Conservation (phyloP, 2,797 vertebrate species). For the Eurystomus glaucurus region DNA sequence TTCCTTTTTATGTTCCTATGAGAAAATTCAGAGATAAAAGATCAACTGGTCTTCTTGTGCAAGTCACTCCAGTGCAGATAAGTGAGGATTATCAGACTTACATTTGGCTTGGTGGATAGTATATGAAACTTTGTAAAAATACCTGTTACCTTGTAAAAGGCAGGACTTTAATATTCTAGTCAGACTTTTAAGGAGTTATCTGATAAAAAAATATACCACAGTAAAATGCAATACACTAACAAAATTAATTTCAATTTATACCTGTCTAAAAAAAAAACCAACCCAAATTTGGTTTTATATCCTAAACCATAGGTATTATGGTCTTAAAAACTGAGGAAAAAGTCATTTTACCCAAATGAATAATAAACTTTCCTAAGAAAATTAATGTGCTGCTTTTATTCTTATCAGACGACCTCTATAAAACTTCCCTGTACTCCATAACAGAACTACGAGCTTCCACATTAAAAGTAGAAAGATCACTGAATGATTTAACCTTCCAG, state of each 20-base stretch:
- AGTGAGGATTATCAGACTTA: slow-evolving; percentile 3
- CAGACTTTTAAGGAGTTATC: neutral
- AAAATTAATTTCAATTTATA: neutral
- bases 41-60: neutral
- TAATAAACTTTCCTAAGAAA: neutral
- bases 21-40: neutral
- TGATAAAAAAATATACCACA: neutral
- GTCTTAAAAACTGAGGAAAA: neutral
- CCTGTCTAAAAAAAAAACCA: fast-evolving
- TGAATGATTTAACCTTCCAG: neutral
- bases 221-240: neutral
- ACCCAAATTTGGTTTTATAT: neutral
- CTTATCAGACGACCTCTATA: neutral
- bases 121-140: neutral
- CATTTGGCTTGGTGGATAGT: neutral
- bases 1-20: neutral
- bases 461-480: neutral
- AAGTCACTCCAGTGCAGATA: neutral
- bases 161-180: neutral
- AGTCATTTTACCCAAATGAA: neutral
- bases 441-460: neutral
- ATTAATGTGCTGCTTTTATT: neutral
- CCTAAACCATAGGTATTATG: neutral
- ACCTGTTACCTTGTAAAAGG: neutral
- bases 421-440: neutral